Evolutionary conservation across 2,888 invertebrate genomes (phyloP).

Genomic region (Coleophora flavipennella): DNA sequence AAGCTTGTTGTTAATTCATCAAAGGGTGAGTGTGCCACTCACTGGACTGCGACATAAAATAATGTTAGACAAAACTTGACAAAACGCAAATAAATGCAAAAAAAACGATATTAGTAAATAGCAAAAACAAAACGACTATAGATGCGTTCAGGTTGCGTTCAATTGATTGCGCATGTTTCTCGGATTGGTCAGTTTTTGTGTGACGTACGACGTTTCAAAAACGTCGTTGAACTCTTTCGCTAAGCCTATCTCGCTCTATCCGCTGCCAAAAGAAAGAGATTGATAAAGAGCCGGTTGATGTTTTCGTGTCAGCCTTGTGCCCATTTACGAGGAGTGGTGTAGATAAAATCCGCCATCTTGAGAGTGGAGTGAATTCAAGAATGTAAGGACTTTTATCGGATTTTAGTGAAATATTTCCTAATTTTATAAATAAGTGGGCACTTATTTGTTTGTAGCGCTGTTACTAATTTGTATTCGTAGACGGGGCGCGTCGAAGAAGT

Average conservation of each 20-base stretch:
- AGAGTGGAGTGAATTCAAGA: slow-evolving; percentile 76
- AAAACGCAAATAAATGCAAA: too few relatives aligned
- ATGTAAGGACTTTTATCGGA: slow-evolving; percentile 69
- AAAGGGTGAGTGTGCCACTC: too few relatives aligned
- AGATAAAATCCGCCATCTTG: slow-evolving; percentile 77
- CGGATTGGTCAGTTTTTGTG: too few relatives aligned
- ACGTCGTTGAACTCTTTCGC: slow-evolving; percentile 51
- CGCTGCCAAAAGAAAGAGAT: slow-evolving; percentile 53
- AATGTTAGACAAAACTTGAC: too few relatives aligned
- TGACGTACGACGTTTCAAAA: slow-evolving; percentile 30
- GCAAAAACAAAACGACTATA: too few relatives aligned
- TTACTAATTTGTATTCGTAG: slow-evolving; percentile 31
- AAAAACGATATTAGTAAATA: too few relatives aligned
- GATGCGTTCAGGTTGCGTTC: too few relatives aligned
- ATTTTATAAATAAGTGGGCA: slow-evolving; percentile 64
- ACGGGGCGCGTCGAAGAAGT: slow-evolving; percentile 39
- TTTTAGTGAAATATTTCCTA: slow-evolving; percentile 58
- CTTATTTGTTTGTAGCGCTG: slow-evolving; percentile 38
- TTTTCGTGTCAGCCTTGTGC: slow-evolving; percentile 74
- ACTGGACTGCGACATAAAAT: too few relatives aligned
- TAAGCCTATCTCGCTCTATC: slow-evolving; percentile 54
- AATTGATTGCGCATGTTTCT: too few relatives aligned
- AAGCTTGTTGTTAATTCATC: too few relatives aligned
- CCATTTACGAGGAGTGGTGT: slow-evolving; percentile 66
- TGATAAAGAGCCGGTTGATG: slow-evolving; percentile 68